These are phyloP conservation scores for Machimus atricapillus DNA, from an alignment of 2,888 invertebrate species.

Conservation along the genomic window DNA sequence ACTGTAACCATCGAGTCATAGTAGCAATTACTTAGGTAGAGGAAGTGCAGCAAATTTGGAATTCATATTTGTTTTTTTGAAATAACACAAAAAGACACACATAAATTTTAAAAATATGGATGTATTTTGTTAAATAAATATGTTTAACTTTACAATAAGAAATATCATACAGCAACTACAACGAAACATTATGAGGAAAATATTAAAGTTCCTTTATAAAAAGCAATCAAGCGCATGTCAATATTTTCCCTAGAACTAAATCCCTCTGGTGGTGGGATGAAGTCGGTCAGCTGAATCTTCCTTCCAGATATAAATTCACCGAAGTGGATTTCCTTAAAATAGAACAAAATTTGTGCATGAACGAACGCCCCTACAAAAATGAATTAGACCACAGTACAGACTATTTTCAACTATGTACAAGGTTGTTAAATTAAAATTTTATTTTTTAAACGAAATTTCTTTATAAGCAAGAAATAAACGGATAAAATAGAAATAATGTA, in stretches of 20 bases:
- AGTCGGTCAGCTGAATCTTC: not conserved
- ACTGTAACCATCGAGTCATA: not conserved
- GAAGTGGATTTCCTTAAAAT: not conserved
- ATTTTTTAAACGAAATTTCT: too few relatives aligned
- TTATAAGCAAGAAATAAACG: too few relatives aligned
- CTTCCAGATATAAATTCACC: not conserved
- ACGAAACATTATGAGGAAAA: too few relatives aligned
- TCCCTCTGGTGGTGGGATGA: not conserved
- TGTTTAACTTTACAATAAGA: not conserved
- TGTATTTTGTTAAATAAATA: not conserved
- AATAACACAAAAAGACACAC: too few relatives aligned
- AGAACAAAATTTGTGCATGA: not conserved
- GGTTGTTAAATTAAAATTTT: too few relatives aligned
- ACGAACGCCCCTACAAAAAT: not conserved
- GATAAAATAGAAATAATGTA: too few relatives aligned
- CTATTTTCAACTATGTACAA: too few relatives aligned
- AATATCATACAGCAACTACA: not conserved
- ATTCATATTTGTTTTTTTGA: too few relatives aligned
- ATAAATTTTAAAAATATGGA: not conserved
- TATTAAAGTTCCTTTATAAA: not conserved
- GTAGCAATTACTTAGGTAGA: too few relatives aligned
- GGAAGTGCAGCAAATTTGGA: too few relatives aligned
- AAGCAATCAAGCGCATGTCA: not conserved
- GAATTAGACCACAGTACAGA: not conserved
- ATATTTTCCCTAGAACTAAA: not conserved